Evolutionary conservation across 2,113 vertebrate genomes (phyloP).

Genomic region (Prunella himalayana): DNA sequence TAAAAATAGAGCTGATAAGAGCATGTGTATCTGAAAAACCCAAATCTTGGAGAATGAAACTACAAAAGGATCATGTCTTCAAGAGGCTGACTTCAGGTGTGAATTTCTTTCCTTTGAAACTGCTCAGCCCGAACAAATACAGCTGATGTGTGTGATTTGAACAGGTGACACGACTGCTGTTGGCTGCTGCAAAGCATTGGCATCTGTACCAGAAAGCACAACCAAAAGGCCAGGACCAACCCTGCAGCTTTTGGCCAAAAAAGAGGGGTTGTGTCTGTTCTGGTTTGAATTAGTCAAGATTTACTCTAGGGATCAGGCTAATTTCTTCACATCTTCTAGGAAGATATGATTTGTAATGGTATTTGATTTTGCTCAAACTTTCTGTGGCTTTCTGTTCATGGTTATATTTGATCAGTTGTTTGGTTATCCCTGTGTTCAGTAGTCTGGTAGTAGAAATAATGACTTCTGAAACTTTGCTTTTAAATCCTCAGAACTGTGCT

Average conservation of each 20-base stretch:
- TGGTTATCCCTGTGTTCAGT: neutral
- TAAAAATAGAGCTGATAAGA: slow-evolving; percentile 81
- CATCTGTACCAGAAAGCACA: neutral
- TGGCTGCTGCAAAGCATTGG: neutral
- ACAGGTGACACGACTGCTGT: neutral
- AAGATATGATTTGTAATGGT: neutral
- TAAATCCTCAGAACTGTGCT: neutral
- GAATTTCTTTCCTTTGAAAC: slow-evolving; percentile 20
- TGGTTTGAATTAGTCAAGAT: neutral
- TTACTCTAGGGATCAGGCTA: neutral
- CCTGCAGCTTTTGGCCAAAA: neutral
- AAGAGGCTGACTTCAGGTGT: slow-evolving; percentile 37
- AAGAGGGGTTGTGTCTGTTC: neutral
- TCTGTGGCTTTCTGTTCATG: neutral
- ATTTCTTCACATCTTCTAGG: neutral
- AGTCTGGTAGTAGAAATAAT: neutral
- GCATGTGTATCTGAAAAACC: slow-evolving; percentile 68
- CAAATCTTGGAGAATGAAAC: slow-evolving; percentile 53
- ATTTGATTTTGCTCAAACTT: neutral
- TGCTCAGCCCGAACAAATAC: neutral
- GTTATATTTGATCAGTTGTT: neutral
- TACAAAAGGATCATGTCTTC: slow-evolving; percentile 27
- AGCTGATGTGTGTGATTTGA: neutral
- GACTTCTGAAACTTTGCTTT: neutral
- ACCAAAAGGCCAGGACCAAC: neutral